phyloP scores from a whole-genome alignment of 1,140 invertebrate species.

The Anoplophora glabripennis region DNA sequence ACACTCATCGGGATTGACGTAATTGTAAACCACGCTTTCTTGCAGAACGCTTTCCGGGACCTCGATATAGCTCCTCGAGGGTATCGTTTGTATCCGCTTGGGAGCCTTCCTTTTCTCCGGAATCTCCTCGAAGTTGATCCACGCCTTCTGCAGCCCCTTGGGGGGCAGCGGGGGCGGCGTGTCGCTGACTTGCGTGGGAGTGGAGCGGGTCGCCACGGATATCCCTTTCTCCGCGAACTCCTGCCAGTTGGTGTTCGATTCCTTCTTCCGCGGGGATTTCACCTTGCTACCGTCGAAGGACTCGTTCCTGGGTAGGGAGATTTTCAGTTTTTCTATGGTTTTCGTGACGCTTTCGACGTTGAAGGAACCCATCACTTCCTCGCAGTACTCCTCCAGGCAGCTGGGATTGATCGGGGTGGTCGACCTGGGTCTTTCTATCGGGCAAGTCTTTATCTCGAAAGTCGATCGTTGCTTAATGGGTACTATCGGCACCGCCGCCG shows the following conservation, averaged over 20 bases:
- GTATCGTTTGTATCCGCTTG: conserved; percentile 76
- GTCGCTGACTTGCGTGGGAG: conserved; percentile 7
- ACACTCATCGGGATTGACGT: conserved; percentile 80
- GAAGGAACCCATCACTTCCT: conserved; percentile 43
- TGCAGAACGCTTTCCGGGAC: conserved; percentile 40
- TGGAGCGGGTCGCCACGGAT: conserved; percentile 13
- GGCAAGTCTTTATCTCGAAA: conserved; percentile 71
- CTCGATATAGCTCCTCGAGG: conserved; percentile 50
- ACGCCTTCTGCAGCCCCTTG: conserved; percentile 54
- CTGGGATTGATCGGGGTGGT: conserved; percentile 77
- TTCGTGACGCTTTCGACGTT: conserved; percentile 41
- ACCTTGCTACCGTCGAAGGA: conserved; percentile 31
- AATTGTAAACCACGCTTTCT: conserved; percentile 61
- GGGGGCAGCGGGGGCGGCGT: conserved; percentile 53
- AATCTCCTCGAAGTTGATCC: conserved; percentile 84
- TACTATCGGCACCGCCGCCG: conserved; percentile 74
- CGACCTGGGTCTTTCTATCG: conserved; percentile 82
- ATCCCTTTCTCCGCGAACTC: conserved; percentile 63
- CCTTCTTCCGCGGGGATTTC: conserved; percentile 53
- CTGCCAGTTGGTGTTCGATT: conserved; percentile 56
- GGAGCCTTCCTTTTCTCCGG: conserved; percentile 74
- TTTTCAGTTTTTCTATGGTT: conserved; percentile 63
- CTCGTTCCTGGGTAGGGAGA: conserved; percentile 65
- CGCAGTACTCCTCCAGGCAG: conserved; percentile 70
- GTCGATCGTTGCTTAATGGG: conserved; percentile 73